Conservation (phyloP, 1,140 invertebrate species). For the Tetranychus cinnabarinus region DNA sequence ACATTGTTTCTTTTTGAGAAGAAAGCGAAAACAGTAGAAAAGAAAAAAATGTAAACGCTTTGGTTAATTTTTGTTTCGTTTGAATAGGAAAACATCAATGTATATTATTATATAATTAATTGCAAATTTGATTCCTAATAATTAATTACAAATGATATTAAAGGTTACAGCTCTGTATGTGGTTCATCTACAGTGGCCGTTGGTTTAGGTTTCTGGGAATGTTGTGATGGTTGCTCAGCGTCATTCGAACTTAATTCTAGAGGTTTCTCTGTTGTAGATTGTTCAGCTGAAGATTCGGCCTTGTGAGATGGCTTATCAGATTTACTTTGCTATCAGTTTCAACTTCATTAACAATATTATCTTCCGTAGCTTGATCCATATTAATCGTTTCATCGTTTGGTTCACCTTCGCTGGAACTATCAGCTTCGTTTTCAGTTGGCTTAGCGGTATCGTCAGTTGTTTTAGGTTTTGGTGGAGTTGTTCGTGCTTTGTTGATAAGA, state of each 20-base stretch:
- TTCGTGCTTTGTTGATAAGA: conserved; percentile 58
- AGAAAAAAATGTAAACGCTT: too few relatives aligned
- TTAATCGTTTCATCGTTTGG: not conserved
- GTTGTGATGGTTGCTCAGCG: not conserved
- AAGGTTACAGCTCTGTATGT: not conserved
- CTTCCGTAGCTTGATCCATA: not conserved
- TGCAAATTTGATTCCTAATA: not conserved
- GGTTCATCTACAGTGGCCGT: not conserved
- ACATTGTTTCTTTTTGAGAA: too few relatives aligned
- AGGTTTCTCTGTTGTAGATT: not conserved
- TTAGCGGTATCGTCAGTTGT: conserved; percentile 13
- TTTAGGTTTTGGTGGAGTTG: conserved; percentile 22
- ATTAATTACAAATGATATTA: not conserved
- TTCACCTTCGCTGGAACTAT: not conserved
- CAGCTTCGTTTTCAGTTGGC: conserved; percentile 7
- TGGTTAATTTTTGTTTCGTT: too few relatives aligned
- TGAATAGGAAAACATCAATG: too few relatives aligned
- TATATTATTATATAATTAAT: too few relatives aligned
- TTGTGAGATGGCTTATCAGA: too few relatives aligned
- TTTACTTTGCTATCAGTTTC: not conserved
- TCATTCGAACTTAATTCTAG: not conserved
- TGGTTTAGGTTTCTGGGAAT: not conserved
- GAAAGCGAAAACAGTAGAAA: too few relatives aligned
- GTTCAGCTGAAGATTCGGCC: too few relatives aligned
- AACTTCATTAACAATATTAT: not conserved